Evolutionary conservation across 2,797 vertebrate genomes (phyloP).

Genomic region (Pseudochirops cupreus): DNA sequence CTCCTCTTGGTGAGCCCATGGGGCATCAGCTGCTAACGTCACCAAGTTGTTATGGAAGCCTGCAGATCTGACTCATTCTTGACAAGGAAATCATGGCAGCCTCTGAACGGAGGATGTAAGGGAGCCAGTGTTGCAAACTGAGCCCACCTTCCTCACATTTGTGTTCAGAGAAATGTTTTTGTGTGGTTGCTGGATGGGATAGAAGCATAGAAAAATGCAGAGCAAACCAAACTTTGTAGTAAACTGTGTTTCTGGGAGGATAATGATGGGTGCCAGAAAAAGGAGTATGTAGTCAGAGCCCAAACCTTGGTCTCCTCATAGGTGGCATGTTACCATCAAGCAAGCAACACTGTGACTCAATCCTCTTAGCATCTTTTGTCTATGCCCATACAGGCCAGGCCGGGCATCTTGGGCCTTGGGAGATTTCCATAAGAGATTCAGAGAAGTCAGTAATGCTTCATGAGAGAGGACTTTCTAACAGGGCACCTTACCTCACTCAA

Average conservation of each 20-base stretch:
- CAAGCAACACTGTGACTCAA: slow-evolving; percentile 30
- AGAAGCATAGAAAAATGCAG: slow-evolving; percentile 26
- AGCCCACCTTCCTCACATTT: slow-evolving; percentile 30
- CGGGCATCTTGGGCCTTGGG: not conserved
- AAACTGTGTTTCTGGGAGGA: not conserved
- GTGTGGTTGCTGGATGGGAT: slow-evolving; percentile 13
- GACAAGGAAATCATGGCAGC: not conserved
- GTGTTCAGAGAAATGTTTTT: slow-evolving; percentile 39
- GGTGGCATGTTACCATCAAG: not conserved
- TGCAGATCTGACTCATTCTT: not conserved
- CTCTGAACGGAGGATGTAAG: not conserved
- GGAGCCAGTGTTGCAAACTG: slow-evolving; percentile 26
- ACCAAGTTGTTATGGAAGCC: slow-evolving; percentile 13
- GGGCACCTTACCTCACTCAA: not conserved
- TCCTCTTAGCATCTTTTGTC: not conserved
- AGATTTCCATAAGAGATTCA: not conserved
- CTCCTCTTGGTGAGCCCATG: not conserved
- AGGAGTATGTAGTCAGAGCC: not conserved
- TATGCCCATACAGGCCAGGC: not conserved
- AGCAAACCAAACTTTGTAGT: slow-evolving; percentile 19
- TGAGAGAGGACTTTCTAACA: not conserved
- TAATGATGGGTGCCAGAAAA: slow-evolving; percentile 50
- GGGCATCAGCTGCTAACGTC: slow-evolving; percentile 16
- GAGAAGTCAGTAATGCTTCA: not conserved
- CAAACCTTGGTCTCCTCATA: slow-evolving; percentile 12